Conservation (phyloP, 2,888 invertebrate genomes). For the Resseliella maxima region DNA sequence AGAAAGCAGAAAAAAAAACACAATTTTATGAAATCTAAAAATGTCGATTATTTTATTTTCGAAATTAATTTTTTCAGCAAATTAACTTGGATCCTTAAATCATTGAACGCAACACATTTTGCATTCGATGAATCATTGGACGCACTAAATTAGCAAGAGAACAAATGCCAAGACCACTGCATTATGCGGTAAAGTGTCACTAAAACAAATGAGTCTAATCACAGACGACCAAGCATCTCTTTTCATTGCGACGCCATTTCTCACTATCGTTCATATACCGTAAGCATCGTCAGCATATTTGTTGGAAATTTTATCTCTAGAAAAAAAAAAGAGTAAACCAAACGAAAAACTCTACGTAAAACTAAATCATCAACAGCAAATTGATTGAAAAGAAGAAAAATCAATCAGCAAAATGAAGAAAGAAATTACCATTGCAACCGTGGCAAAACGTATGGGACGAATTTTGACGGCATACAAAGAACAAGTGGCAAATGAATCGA, state of each 20-base stretch:
- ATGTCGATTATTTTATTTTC: not conserved
- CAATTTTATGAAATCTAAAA: constrained; percentile 41
- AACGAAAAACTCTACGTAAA: not conserved
- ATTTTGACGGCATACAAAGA: not conserved
- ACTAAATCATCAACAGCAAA: not conserved
- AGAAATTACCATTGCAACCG: not conserved
- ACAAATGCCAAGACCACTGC: too few relatives aligned
- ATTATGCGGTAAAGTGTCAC: too few relatives aligned
- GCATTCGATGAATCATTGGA: too few relatives aligned
- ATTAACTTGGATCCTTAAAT: not conserved
- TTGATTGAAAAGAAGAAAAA: not conserved
- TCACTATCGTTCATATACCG: too few relatives aligned
- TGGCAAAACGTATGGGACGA: not conserved
- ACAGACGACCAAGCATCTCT: too few relatives aligned
- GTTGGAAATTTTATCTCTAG: too few relatives aligned
- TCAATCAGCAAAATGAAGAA: not conserved
- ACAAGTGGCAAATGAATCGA: not conserved
- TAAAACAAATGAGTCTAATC: too few relatives aligned
- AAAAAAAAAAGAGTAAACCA: too few relatives aligned
- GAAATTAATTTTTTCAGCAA: not conserved
- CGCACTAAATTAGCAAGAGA: too few relatives aligned
- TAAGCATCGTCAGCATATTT: too few relatives aligned
- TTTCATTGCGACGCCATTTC: too few relatives aligned
- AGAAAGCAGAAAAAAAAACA: not conserved
- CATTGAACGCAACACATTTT: not conserved